phyloP scores from a whole-genome alignment of 2,888 invertebrate genomes.

The Osmoderma eremita region DNA sequence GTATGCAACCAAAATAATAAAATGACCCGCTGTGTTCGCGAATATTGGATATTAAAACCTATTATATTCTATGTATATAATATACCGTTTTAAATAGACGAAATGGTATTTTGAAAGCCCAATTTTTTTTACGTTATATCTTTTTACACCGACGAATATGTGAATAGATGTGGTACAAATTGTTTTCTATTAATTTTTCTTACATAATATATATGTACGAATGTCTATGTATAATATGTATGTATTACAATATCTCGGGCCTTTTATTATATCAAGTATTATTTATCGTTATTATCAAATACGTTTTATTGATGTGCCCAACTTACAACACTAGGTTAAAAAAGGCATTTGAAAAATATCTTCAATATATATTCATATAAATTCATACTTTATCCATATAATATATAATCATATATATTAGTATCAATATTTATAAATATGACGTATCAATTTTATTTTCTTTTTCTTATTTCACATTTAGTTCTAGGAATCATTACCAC shows the following conservation, averaged over 20 bases:
- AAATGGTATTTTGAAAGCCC: constrained; percentile 56
- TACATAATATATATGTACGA: constrained; percentile 18
- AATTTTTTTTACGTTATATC: constrained; percentile 52
- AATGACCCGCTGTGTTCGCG: constrained; percentile 47
- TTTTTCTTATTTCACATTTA: constrained; percentile 28
- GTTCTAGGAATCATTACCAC: constrained; percentile 62
- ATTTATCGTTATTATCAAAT: constrained; percentile 24
- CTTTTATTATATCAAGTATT: constrained; percentile 25
- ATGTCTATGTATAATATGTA: constrained; percentile 20
- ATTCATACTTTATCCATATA: constrained; percentile 38
- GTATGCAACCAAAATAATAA: too few relatives aligned
- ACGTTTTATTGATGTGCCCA: constrained; percentile 37
- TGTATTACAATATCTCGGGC: constrained; percentile 10
- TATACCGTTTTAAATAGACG: constrained; percentile 49
- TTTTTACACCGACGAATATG: constrained; percentile 53
- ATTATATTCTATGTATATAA: constrained; percentile 33
- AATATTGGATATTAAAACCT: constrained; percentile 46
- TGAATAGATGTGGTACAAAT: constrained; percentile 48
- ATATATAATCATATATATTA: too few relatives aligned
- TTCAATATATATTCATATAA: constrained; percentile 46
- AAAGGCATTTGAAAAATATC: constrained; percentile 63
- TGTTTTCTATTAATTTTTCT: constrained; percentile 41
- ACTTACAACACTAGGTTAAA: constrained; percentile 53
- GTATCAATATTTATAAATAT: constrained; percentile 53
- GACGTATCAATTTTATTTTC: constrained; percentile 44